Evolutionary conservation across 2,888 invertebrate species (phyloP).

Genomic region (Calliopum simillimum): DNA sequence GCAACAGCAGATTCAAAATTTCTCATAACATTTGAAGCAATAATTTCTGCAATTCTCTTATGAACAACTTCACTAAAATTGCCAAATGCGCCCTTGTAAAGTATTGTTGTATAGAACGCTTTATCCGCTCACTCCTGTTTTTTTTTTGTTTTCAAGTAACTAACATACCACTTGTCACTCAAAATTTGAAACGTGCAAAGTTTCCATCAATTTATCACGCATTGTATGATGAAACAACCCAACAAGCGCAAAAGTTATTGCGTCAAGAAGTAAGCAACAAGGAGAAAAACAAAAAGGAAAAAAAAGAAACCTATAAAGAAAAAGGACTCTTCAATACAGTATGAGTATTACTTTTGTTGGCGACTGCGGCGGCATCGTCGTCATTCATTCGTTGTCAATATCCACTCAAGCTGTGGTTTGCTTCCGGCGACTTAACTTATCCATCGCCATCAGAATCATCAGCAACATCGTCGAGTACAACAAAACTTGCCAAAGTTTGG

Average conservation of each 20-base stretch:
- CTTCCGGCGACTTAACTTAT: slow-evolving; percentile 12
- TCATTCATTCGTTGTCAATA: slow-evolving; percentile 10
- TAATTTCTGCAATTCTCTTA: no score
- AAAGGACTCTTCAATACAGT: no score
- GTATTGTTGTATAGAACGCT: neutral
- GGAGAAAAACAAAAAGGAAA: neutral
- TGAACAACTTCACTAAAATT: no score
- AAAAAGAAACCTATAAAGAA: neutral
- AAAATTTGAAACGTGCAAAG: slow-evolving; percentile 28
- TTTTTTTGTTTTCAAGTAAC: neutral
- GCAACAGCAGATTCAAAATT: no score
- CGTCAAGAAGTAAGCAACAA: slow-evolving; percentile 14
- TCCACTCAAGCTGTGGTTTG: slow-evolving; percentile 3
- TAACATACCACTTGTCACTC: slow-evolving; percentile 14
- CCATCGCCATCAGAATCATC: neutral
- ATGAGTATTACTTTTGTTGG: no score
- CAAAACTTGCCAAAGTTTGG: slow-evolving; percentile 25
- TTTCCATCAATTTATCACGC: slow-evolving; percentile 31
- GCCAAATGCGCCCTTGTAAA: no score
- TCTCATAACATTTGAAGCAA: no score
- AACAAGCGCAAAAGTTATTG: slow-evolving; percentile 22
- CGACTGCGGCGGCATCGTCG: neutral
- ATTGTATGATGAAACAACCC: slow-evolving; percentile 14
- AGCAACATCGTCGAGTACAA: neutral
- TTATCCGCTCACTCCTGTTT: neutral